Base-by-base conservation (phyloP, 2,113 vertebrate species). In the Azemiops feae region DNA sequence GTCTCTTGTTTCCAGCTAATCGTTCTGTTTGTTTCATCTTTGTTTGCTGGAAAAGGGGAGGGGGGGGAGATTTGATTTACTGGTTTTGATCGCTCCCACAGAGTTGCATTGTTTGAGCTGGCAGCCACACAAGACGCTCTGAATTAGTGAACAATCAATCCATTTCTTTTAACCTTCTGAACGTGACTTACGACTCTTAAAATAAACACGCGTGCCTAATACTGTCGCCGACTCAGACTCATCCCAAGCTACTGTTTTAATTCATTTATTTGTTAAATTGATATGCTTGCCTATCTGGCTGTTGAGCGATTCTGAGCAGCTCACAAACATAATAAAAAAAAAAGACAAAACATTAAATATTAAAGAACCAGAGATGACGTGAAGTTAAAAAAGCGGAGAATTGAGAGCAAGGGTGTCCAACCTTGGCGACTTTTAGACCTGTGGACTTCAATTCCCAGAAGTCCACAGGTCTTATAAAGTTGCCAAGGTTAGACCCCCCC, bases 191-290 rank as follows among this genome's bases (percentile, higher is more conserved):
- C 5, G 45, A 47, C 6, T 47, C 45, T 5, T 47, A 47, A 6
- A 47, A 47, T 47, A 5, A 47, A 47, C 45, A 47, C 5, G 45
- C 45, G 5, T 47, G 45, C 45, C 45, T 47, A 47, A 47, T 47
- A 50, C 47, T 50, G 39, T 64, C 0, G 3, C 2, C 52, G 18
- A 25, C 54, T 60, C 20, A 5, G 47, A 55, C 0, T 50, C 23
- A 74, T 16, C 4, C 0, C 60, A 5, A 27, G 34, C 58, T 45
- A 52, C 4, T 27, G 23, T 1, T 30, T 74, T 81, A 89, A 53
- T 85, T 43, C 22, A 8, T 22, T 50, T 0, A 8, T 2, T 2
- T 0, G 3, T 27, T 27, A 27, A 60, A 60, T 69, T n/a, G 30
- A 69, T n/a, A 69, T 12, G 60, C 60, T 45, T 69, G 30, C 30